These are phyloP conservation scores for Agapornis canus DNA, from an alignment of 2,797 vertebrate species.

Conservation along the genomic window DNA sequence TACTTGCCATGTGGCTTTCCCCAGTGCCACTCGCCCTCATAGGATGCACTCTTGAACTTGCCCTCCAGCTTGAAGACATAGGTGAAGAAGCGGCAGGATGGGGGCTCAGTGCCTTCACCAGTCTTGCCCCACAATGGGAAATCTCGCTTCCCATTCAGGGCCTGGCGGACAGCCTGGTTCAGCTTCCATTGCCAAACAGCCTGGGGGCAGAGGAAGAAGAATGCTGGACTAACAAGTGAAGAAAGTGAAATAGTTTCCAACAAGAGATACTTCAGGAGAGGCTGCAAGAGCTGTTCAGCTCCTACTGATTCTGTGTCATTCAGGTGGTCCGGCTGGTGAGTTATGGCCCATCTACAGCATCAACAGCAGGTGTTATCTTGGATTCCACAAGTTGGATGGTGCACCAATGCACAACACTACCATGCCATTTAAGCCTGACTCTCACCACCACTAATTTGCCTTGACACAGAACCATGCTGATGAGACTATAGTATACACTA, in stretches of 20 bases:
- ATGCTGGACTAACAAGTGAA: not conserved
- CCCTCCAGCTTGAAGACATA: constrained; percentile 68
- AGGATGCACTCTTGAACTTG: constrained; percentile 67
- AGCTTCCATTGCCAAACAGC: constrained; percentile 77
- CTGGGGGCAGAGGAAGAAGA: constrained; percentile 30
- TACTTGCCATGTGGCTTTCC: constrained; percentile 80
- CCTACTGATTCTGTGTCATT: not conserved
- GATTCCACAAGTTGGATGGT: not conserved
- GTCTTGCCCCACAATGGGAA: constrained; percentile 68
- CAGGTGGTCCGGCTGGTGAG: not conserved
- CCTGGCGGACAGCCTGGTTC: constrained; percentile 74
- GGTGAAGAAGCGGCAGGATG: constrained; percentile 2
- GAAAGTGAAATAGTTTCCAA: not conserved
- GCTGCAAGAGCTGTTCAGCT: not conserved
- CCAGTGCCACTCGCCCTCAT: constrained; percentile 76
- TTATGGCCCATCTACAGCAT: not conserved
- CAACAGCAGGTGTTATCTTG: not conserved
- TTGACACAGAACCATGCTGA: not conserved
- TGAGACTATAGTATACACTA: not conserved
- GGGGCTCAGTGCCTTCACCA: not conserved
- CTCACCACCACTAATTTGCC: not conserved
- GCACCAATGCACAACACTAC: not conserved
- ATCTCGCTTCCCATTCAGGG: constrained; percentile 68
- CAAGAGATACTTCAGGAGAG: not conserved
- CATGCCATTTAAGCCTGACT: not conserved